phyloP scores from a whole-genome alignment of 1,140 invertebrate genomes.

The Goniozus legneri region DNA sequence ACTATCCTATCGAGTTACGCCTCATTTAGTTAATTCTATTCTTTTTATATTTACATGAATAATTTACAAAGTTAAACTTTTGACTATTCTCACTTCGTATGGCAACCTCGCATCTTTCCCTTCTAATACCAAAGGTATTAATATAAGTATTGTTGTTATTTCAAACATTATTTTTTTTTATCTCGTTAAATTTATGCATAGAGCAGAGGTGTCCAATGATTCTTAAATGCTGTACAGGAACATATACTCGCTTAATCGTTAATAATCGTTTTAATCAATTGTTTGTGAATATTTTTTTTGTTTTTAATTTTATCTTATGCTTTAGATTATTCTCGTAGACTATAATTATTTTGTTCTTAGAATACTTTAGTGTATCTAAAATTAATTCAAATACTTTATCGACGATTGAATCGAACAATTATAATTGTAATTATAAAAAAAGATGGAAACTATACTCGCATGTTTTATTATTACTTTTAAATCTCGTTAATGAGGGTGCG shows the following conservation, averaged over 20 bases:
- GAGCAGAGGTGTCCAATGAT: conserved; percentile 50
- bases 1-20: conserved; percentile 22
- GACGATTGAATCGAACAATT: conserved; percentile 3
- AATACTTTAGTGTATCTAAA: conserved; percentile 32
- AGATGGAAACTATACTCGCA: not conserved
- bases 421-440: conserved; percentile 23
- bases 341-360: conserved; percentile 33
- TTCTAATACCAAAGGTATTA: conserved; percentile 44
- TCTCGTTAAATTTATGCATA: conserved; percentile 11
- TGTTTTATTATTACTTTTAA: no score
- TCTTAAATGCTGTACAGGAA: conserved; percentile 58
- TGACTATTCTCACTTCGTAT: conserved; percentile 25
- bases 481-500: conserved; percentile 4
- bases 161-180: conserved; percentile 7
- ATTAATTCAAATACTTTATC: conserved; percentile 30
- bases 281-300: conserved; percentile 10
- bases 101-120: conserved; percentile 39
- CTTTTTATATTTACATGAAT: conserved; percentile 48
- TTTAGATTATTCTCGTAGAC: conserved; percentile 28
- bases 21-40: conserved; percentile 18
- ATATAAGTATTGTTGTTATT: conserved; percentile 6
- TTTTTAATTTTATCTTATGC: conserved; percentile 22
- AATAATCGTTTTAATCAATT: conserved; percentile 37
- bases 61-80: conserved; percentile 44
- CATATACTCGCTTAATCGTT: conserved; percentile 49